These are phyloP conservation scores for Cryptocheilus praepositus DNA, from an alignment of 2,888 invertebrate species.

Conservation along the genomic window DNA sequence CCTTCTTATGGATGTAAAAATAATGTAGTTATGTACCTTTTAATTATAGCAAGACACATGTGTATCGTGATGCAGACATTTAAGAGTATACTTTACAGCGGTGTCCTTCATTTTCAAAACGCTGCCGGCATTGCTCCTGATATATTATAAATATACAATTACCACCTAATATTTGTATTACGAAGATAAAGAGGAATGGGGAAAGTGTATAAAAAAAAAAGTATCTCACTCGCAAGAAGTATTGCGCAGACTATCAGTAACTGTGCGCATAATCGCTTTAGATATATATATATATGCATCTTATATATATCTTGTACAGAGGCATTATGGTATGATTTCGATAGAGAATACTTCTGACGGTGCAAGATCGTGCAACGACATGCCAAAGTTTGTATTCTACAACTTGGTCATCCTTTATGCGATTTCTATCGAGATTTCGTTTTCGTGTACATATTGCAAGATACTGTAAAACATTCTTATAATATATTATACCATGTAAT, in stretches of 20 bases:
- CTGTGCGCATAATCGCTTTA: conserved; percentile 37
- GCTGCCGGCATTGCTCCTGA: conserved; percentile 38
- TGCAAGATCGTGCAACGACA: conserved; percentile 50
- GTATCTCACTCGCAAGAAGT: conserved; percentile 35
- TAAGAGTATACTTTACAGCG: conserved; percentile 20
- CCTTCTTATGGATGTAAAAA: conserved; percentile 27
- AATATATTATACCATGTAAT: conserved; percentile 51
- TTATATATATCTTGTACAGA: conserved; percentile 43
- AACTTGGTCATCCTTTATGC: conserved; percentile 47
- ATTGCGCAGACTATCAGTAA: conserved; percentile 45
- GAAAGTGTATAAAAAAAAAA: conserved; percentile 28
- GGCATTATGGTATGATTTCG: conserved; percentile 29
- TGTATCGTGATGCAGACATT: no score
- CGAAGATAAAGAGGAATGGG: conserved; percentile 36
- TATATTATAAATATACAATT: conserved; percentile 17
- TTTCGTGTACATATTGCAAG: conserved; percentile 59
- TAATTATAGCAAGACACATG: conserved; percentile 16
- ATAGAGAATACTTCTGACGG: conserved; percentile 41
- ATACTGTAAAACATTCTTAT: conserved; percentile 52
- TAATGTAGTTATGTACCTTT: conserved; percentile 24
- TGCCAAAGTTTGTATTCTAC: conserved; percentile 52
- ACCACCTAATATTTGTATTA: conserved; percentile 36
- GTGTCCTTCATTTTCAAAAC: conserved; percentile 36
- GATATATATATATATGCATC: conserved; percentile 7
- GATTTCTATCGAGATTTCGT: conserved; percentile 37